phyloP scores from a whole-genome alignment of 2,797 vertebrate genomes.

The Chromis chromis region DNA sequence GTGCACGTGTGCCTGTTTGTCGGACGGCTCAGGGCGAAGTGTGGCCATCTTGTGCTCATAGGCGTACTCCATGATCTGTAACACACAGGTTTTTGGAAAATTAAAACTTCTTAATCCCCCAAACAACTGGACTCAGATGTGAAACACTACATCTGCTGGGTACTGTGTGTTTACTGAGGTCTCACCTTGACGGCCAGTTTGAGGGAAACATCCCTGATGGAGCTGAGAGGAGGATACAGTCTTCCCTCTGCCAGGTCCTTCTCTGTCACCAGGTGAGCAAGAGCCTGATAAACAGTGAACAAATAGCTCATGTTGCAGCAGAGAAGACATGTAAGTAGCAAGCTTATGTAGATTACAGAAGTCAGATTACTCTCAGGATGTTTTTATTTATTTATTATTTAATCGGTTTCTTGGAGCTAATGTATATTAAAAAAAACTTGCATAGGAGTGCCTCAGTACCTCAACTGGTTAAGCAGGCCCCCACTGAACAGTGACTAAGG shows the following conservation, averaged over 20 bases:
- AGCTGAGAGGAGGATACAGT: conserved; percentile 92
- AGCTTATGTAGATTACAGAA: too few relatives aligned
- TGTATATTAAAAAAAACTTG: too few relatives aligned
- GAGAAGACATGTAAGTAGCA: not conserved
- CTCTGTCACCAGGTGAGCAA: conserved; percentile 92
- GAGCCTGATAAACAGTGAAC: conserved; percentile 79
- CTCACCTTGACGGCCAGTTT: conserved; percentile 93
- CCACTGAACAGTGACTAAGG: too few relatives aligned
- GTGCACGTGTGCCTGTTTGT: conserved; percentile 89
- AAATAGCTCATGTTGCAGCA: not conserved
- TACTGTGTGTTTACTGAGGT: not conserved
- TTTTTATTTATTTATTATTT: too few relatives aligned
- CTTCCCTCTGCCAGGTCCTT: conserved; percentile 92
- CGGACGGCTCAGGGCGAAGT: conserved; percentile 89
- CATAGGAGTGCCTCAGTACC: too few relatives aligned
- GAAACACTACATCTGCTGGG: not conserved
- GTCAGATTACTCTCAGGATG: not conserved
- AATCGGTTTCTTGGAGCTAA: too few relatives aligned
- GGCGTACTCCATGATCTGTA: conserved; percentile 91
- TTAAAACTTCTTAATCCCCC: not conserved
- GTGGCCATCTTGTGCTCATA: conserved; percentile 90
- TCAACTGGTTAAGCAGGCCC: too few relatives aligned
- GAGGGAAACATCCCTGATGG: conserved; percentile 90
- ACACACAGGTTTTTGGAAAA: not conserved
- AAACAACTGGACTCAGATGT: not conserved